A percentile compares a stretch with the other conserved stretches of the same genome.
phyloP scores from a whole-genome alignment of 2,797 vertebrate species.

The Anisognathus igniventris region DNA sequence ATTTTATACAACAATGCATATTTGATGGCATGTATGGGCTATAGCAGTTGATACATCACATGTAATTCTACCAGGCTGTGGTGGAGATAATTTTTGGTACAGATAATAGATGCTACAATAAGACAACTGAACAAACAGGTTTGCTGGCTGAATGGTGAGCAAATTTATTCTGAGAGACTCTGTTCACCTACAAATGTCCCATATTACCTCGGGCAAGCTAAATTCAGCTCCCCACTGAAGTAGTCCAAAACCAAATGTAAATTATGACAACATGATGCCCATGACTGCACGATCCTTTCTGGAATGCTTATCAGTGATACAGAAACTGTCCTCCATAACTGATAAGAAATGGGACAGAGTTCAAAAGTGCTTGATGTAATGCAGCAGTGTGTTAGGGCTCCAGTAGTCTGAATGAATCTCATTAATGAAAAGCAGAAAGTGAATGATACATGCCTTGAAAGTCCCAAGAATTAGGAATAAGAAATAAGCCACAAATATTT shows the following conservation, averaged over 20 bases:
- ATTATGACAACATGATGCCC: neutral
- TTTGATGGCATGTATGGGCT: neutral
- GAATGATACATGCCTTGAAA: neutral
- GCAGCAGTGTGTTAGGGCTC: neutral
- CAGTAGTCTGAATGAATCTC: neutral
- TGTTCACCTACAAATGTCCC: neutral
- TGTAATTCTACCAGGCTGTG: neutral
- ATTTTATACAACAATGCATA: neutral
- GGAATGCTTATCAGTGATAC: fast-evolving
- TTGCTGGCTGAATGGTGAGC: neutral
- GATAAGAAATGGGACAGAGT: neutral
- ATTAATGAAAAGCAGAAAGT: neutral
- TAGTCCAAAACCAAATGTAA: neutral
- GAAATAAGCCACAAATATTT: neutral
- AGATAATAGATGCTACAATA: neutral
- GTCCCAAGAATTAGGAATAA: neutral
- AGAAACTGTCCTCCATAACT: neutral
- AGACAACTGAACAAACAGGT: neutral
- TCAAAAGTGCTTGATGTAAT: neutral
- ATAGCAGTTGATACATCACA: fast-evolving
- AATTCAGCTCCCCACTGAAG: neutral
- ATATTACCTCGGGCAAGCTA: neutral
- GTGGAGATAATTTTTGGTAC: neutral
- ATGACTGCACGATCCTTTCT: neutral
- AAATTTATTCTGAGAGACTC: neutral